Percentiles rank a stretch among this genome's conserved stretches.
These are phyloP conservation scores for Petrolisthes cinctipes DNA, from an alignment of 2,888 invertebrate species.

Conservation along the genomic window DNA sequence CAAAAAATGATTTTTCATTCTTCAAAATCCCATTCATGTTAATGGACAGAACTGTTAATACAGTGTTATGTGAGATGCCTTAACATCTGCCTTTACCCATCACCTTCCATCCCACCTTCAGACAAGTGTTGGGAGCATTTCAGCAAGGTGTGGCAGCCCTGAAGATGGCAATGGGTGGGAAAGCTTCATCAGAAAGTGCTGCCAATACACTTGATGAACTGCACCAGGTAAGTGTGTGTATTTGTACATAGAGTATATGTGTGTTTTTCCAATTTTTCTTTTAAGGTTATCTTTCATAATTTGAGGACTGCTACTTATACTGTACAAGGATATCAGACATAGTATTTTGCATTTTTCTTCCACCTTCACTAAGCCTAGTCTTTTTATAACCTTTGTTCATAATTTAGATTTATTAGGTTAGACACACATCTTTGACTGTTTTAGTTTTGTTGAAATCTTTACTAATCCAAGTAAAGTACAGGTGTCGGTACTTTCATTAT, in stretches of 20 bases:
- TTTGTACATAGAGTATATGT: too few relatives aligned
- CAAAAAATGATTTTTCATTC: too few relatives aligned
- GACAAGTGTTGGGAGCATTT: slow-evolving; percentile 44
- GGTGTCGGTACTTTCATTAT: too few relatives aligned
- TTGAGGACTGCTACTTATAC: neutral
- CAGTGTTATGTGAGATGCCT: neutral
- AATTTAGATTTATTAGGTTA: too few relatives aligned
- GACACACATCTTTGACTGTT: too few relatives aligned
- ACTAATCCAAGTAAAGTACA: too few relatives aligned
- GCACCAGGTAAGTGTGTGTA: slow-evolving; percentile 29
- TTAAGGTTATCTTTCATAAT: neutral
- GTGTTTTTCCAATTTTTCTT: neutral
- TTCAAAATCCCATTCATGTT: too few relatives aligned
- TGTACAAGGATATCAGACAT: neutral
- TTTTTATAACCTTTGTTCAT: too few relatives aligned
- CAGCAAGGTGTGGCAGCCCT: slow-evolving; percentile 43
- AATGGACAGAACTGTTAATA: too few relatives aligned
- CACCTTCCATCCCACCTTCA: neutral
- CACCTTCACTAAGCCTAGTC: neutral
- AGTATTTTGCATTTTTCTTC: neutral
- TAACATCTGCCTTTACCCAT: neutral
- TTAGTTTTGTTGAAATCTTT: too few relatives aligned
- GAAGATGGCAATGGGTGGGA: slow-evolving; percentile 16
- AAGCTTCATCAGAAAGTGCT: slow-evolving; percentile 38
- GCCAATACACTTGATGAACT: slow-evolving; percentile 41